A percentile compares a stretch with the other conserved stretches of the same genome.
Evolutionary conservation across 2,797 vertebrate species (phyloP).

Genomic region (Catamblyrhynchus diadema): DNA sequence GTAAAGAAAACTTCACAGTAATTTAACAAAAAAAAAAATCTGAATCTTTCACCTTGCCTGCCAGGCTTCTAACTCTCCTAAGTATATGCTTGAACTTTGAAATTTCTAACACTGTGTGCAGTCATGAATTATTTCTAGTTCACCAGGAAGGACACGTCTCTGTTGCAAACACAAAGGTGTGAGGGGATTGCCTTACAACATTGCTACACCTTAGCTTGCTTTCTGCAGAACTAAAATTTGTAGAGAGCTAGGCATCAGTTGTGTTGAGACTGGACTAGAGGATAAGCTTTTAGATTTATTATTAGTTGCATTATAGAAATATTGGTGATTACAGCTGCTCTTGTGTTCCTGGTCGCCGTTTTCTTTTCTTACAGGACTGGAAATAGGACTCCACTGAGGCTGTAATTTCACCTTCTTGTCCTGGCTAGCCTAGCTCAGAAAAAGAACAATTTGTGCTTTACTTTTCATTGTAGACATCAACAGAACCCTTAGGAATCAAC

Average conservation of each 20-base stretch:
- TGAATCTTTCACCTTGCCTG: neutral
- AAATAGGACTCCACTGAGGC: neutral
- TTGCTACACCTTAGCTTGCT: neutral
- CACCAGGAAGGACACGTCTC: neutral
- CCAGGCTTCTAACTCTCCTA: constrained; percentile 15
- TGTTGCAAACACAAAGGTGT: neutral
- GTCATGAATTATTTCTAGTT: constrained; percentile 21
- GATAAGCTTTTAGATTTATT: neutral
- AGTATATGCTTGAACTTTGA: neutral
- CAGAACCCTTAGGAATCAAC: neutral
- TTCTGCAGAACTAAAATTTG: neutral
- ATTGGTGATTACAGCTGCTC: rapidly evolving
- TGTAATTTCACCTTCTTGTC: constrained; percentile 20
- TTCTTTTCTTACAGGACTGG: neutral
- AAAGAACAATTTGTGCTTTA: neutral
- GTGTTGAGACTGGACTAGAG: neutral
- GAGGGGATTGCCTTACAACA: neutral
- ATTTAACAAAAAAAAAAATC: neutral
- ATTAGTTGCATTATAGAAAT: neutral
- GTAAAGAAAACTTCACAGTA: neutral
- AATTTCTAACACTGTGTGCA: neutral
- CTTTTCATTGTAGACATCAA: neutral
- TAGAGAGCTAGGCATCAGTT: neutral
- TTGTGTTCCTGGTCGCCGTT: neutral
- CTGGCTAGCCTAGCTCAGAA: neutral